Percentiles rank a stretch among this genome's conserved stretches.
phyloP scores from a whole-genome alignment of 2,797 vertebrate genomes.

The Sciurus carolinensis region DNA sequence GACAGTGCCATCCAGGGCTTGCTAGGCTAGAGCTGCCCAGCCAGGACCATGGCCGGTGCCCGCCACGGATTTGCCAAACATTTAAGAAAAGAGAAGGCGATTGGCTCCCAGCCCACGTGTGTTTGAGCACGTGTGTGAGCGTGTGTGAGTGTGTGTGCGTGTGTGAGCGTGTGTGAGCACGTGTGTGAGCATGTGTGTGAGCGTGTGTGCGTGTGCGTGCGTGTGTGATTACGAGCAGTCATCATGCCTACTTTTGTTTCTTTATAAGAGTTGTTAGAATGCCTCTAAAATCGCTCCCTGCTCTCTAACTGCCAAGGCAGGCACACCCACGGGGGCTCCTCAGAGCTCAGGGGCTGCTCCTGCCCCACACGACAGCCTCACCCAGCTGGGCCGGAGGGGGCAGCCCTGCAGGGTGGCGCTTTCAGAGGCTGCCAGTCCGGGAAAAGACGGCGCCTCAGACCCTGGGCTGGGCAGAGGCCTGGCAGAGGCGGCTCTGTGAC shows the following conservation, averaged over 20 bases:
- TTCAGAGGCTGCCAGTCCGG: too few species aligned
- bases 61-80: background rate
- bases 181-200: too few species aligned
- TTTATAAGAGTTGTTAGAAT: background rate
- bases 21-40: background rate
- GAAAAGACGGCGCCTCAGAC: background rate
- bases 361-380: too few species aligned
- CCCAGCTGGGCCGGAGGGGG: too few species aligned
- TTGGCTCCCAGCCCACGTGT: too few species aligned
- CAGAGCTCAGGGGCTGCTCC: background rate
- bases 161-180: fast-evolving
- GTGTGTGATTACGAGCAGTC: background rate
- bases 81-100: background rate
- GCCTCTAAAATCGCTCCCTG: background rate
- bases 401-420: background rate
- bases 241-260: background rate
- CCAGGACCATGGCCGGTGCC: conserved; percentile 13
- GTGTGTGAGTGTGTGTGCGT: too few species aligned
- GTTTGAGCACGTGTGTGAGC: too few species aligned
- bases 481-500: background rate
- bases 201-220: background rate
- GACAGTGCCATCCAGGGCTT: background rate
- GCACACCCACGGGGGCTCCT: fast-evolving
- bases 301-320: background rate
- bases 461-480: background rate